Evolutionary conservation across 2,888 invertebrate species (phyloP), one percentile per base, ranked within the genome.

Genomic region (Nematopogon swammerdamellus): DNA sequence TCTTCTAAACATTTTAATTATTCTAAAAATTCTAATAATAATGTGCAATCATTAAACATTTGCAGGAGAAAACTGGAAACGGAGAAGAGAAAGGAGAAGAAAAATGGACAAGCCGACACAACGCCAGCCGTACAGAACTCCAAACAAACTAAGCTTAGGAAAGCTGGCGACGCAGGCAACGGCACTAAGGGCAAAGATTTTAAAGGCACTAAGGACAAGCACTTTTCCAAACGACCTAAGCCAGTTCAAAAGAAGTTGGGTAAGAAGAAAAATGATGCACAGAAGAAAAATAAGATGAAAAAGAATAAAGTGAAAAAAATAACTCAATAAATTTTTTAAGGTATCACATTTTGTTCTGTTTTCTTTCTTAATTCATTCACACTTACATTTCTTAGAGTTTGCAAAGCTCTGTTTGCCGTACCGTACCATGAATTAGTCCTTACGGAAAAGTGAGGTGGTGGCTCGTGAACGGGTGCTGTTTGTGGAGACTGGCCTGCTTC

Each of bases 21-120:
- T n/a, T n/a, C n/a, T n/a, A n/a, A n/a, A n/a, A n/a, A n/a, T n/a
- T n/a, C n/a, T n/a, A n/a, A n/a, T n/a, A n/a, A n/a, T n/a, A n/a
- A n/a, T n/a, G n/a, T n/a, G n/a, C n/a, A n/a, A n/a, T n/a, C n/a
- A n/a, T n/a, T n/a, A n/a, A n/a, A n/a, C n/a, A 55, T 3, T 50
- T 60, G 18, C 60, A 77, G 77, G 56, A 64, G 76, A 50, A 73
- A 72, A 64, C 36, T 70, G 18, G 73, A 72, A 49, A 57, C 60
- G 0, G 57, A 62, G 1, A 63, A 63, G 6, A 58, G 10, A 25
- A 25, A 2, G 57, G 59, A n/a, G 56, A 58, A 2, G 51, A n/a
- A 44, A 44, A 44, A 11, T 54, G 1, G 61, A 62, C 1, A 60
- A 58, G 17, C 18, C 60, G 1, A 58, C 11, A 63, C 67, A 1